Evolutionary conservation across 2,113 vertebrate genomes (phyloP), one percentile per base, ranked within the genome.

Genomic region (Caranx ignobilis): DNA sequence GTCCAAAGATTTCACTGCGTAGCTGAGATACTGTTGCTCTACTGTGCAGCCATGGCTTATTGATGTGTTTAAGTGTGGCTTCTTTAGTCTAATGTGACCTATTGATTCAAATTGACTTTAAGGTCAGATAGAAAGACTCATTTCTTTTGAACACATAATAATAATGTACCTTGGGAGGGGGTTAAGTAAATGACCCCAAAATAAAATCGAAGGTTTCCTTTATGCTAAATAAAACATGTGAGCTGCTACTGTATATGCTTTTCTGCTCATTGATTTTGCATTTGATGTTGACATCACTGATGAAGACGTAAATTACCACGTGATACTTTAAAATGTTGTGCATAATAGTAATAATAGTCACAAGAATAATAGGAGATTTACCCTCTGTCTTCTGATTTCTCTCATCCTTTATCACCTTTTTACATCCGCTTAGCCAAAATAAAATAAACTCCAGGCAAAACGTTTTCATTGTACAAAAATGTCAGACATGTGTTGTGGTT

Each of bases 401-500:
- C n/a, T 34, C 37, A 16, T 63, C 34, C 60, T 63, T 82, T 62
- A 31, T 67, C 61, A 39, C 11, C 71, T 63, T 74, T 86, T 73
- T 50, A 56, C 43, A 79, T 82, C 81, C 81, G 63, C 31, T 32
- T 71, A 79, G 83, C 81, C 81, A 87, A 91, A 87, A 86, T 84
- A 87, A 85, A 89, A 87, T 86, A 82, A 86, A 91, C 76, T 72
- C 80, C 48, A 48, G 81, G 87, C 84, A 71, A 91, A 90, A 91
- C 77, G 57, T 85, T 84, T 88, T 89, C 82, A 80, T 84, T 87
- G 80, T 90, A 83, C 72, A 88, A 89, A 91, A 90, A 89, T 92
- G 89, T 92, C 90, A 92, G 90, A 88, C 90, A 89, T 92, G 92
- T 93, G 89, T 93, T 92, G 91, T 91, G 89, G 93, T 95, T 94